Evolutionary conservation across 2,113 vertebrate genomes (phyloP), one percentile per base, ranked within the genome.

Genomic region (Galemys pyrenaicus): DNA sequence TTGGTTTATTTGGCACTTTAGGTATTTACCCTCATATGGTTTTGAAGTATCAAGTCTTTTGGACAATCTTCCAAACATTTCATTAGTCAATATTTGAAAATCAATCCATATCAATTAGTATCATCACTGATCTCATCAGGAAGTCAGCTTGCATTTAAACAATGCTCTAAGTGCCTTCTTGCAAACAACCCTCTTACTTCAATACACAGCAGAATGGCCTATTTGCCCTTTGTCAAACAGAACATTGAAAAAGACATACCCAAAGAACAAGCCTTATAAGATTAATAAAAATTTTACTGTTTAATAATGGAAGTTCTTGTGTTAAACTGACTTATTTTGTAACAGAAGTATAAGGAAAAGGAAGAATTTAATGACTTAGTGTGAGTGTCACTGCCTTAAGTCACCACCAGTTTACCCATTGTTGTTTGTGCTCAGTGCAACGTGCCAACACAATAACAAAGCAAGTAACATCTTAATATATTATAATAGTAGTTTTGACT

Each of bases 31-130:
- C 39, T 54, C 28, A 12, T 3, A 12, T 81, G 30, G 19, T 75
- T 92, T 84, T 80, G 60, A 81, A 94, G 46, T 37, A 41, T 30
- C 24, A n/a, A 84, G 71, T 71, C 44, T 62, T 87, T 39, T 85
- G 58, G n/a, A 87, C 83, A 54, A 65, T 77, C 54, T 92, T 73
- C 62, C 51, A 90, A 68, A 90, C 82, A 51, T 39, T 90, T 93
- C 20, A 89, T 64, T 67, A 26, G 75, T 12, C 32, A 54, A 20
- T 75, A 80, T 65, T 92, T 92, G 64, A 88, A 84, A 94, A 56
- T 54, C 30, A 83, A 87, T n/a, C 28, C 37, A 56, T 39, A n/a
- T 70, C 82, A 35, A 67, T 73, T 67, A 44, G 67, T 51, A 62
- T 64, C 44, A 54, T 41, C 64, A 51, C 67, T 24, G 32, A 46